These are phyloP conservation scores for Corydoras maculifer DNA, from an alignment of 2,113 vertebrate species.

Conservation along the genomic window DNA sequence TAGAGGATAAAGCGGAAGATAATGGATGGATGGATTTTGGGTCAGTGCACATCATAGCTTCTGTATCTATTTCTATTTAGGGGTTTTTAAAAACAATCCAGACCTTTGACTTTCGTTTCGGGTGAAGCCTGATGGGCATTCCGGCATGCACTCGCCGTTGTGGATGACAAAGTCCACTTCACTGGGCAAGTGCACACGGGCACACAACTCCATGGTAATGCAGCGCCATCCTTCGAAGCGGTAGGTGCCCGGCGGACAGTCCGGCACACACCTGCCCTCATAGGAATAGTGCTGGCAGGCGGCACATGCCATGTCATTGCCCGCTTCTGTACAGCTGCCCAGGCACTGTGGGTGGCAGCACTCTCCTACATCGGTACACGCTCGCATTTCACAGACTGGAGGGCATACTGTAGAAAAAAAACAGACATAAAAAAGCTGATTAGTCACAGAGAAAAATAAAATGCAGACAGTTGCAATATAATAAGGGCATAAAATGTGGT, in stretches of 20 bases:
- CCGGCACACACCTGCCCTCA: conserved; percentile 75
- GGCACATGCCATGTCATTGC: conserved; percentile 79
- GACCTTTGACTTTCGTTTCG: conserved; percentile 86
- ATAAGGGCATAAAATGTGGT: not conserved
- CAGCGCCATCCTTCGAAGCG: conserved; percentile 96
- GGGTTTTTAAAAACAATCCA: not conserved
- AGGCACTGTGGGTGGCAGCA: conserved; percentile 93
- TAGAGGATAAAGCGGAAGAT: too few species aligned
- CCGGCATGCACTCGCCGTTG: conserved; percentile 83
- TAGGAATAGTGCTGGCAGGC: conserved; percentile 88
- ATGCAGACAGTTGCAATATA: not conserved
- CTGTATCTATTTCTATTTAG: too few species aligned
- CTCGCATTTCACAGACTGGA: conserved; percentile 73
- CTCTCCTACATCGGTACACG: conserved; percentile 77
- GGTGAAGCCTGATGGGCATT: conserved; percentile 91
- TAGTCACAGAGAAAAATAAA: not conserved
- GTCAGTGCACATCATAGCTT: too few species aligned
- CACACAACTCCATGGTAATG: conserved; percentile 82
- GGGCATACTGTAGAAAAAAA: conserved; percentile 75
- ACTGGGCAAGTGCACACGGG: conserved; percentile 69
- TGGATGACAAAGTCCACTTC: conserved; percentile 87
- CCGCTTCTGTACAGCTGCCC: conserved; percentile 78
- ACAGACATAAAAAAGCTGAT: conserved; percentile 35
- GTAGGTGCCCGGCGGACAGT: conserved; percentile 85
- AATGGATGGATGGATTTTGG: not conserved